Evolutionary conservation across 2,888 invertebrate species (phyloP).

Genomic region (Drosophila formosana): DNA sequence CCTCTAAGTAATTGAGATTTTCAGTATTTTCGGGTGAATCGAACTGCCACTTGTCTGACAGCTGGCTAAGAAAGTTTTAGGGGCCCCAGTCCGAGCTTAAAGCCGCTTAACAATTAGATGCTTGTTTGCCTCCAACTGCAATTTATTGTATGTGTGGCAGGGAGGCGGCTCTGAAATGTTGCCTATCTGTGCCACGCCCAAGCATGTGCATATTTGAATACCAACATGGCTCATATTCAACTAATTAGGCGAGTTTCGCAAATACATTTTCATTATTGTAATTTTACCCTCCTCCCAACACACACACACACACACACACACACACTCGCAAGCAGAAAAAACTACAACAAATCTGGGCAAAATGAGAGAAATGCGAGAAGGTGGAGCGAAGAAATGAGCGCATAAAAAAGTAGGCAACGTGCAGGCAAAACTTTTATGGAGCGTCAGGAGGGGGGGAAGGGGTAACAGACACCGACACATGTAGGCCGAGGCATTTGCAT

Average conservation of each 20-base stretch:
- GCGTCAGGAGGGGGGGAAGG: neutral
- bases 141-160: conserved; percentile 11
- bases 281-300: conserved; percentile 54
- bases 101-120: conserved; percentile 27
- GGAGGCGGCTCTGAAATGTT: conserved; percentile 2
- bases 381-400: conserved; percentile 44
- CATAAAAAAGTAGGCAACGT: conserved; percentile 64
- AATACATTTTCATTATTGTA: conserved; percentile 80
- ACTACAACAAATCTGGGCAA: conserved; percentile 1
- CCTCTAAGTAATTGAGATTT: conserved; percentile 71
- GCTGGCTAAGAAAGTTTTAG: conserved; percentile 1
- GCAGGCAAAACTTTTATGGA: conserved; percentile 64
- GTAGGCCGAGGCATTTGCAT: conserved; percentile 77
- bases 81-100: neutral
- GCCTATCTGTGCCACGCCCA: conserved; percentile 35
- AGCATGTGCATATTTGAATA: conserved; percentile 75
- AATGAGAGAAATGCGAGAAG: conserved; percentile 12
- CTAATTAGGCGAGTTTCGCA: conserved; percentile 76
- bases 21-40: conserved; percentile 17
- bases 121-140: conserved; percentile 25
- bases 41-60: conserved; percentile 6
- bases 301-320: conserved; percentile 5
- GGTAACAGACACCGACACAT: conserved; percentile 63
- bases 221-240: conserved; percentile 78
- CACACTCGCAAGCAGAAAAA: neutral